Percentiles rank a stretch among this genome's conserved stretches.
Evolutionary conservation across 53 echinoderm and acorn worm species (phyloP).

Genomic region (Hippasteria phrygiana): DNA sequence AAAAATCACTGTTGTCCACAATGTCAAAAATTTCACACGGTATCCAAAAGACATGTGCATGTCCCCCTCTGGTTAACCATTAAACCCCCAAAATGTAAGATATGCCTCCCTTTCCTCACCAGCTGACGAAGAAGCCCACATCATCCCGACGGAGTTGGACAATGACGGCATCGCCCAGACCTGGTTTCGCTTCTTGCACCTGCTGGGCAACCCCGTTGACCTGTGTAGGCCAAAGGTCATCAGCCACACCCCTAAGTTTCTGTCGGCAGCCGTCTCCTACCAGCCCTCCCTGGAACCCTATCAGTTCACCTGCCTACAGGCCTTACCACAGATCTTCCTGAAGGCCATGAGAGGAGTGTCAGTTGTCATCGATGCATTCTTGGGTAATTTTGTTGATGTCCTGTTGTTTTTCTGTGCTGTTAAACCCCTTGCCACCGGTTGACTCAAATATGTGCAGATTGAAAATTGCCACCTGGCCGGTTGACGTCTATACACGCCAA

Average conservation of each 20-base stretch:
- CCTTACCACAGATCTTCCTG: conserved; percentile 92
- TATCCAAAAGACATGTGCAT: too few relatives aligned
- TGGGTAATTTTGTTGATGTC: conserved; percentile 74
- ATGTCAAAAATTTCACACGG: too few relatives aligned
- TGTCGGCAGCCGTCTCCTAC: conserved; percentile 72
- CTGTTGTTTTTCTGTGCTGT: not conserved
- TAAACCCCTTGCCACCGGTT: too few relatives aligned
- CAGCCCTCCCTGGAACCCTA: conserved; percentile 83
- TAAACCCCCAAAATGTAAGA: too few relatives aligned
- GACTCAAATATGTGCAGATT: too few relatives aligned
- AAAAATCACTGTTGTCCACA: too few relatives aligned
- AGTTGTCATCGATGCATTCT: conserved; percentile 92
- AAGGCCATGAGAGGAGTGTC: conserved; percentile 94
- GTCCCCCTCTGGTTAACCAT: too few relatives aligned
- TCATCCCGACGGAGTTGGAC: conserved; percentile 92
- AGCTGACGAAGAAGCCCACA: conserved; percentile 88
- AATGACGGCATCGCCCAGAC: conserved; percentile 91
- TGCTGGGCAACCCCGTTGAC: conserved; percentile 94
- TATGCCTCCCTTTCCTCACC: not conserved
- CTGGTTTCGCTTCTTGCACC: conserved; percentile 97
- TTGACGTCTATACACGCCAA: too few relatives aligned
- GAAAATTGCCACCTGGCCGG: not conserved
- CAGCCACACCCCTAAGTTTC: conserved; percentile 87
- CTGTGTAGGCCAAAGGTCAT: conserved; percentile 92
- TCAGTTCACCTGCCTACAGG: conserved; percentile 89